phyloP scores from a whole-genome alignment of 2,797 vertebrate genomes.

The Anas bernieri region DNA sequence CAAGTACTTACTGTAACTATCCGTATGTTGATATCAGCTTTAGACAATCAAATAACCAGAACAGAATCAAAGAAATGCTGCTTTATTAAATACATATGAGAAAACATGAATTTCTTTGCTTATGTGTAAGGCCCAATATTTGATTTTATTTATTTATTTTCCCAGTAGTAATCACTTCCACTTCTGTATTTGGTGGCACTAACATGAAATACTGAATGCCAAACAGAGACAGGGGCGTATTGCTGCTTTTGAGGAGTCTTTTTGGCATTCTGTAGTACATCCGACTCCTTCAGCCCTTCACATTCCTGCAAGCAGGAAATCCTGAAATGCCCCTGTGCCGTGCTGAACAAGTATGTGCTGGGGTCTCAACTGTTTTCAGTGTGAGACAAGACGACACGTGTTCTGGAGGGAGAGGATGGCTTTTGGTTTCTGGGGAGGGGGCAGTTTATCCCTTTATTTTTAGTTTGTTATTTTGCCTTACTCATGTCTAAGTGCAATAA shows the following conservation, averaged over 20 bases:
- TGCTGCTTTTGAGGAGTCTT: conserved; percentile 12
- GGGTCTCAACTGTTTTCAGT: background rate
- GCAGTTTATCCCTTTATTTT: conserved; percentile 67
- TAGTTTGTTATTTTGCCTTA: conserved; percentile 78
- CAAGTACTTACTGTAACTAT: conserved; percentile 24
- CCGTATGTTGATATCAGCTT: conserved; percentile 58
- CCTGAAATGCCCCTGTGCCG: background rate
- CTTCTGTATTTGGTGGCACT: background rate
- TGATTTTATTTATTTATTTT: background rate
- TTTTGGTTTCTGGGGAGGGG: conserved; percentile 27
- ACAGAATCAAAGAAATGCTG: conserved; percentile 41
- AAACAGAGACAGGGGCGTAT: conserved; percentile 17
- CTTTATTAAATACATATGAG: conserved; percentile 48
- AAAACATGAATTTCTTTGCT: background rate
- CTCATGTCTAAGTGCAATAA: conserved; percentile 83
- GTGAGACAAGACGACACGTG: background rate
- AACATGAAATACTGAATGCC: background rate
- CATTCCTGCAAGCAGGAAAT: conserved; percentile 21
- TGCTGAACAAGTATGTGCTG: background rate
- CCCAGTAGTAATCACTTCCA: background rate
- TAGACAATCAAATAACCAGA: conserved; percentile 75
- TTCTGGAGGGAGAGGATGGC: conserved; percentile 28
- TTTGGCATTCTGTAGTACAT: background rate
- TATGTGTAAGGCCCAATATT: conserved; percentile 17
- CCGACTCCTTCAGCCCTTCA: conserved; percentile 29